Base-by-base conservation (phyloP, 2,888 invertebrate species). In the Yponomeuta sedellus region DNA sequence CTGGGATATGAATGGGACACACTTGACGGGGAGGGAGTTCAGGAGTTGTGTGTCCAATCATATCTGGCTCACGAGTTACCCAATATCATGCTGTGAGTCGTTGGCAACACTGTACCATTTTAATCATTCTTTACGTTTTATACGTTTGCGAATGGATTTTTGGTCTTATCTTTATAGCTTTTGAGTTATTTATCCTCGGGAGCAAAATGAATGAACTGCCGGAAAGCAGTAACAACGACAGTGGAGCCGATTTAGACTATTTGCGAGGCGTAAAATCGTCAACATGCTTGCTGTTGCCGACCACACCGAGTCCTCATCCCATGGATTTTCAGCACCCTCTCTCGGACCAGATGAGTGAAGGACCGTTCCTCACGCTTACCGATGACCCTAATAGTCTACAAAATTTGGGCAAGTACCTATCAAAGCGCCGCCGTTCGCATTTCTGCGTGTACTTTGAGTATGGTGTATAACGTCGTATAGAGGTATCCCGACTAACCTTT, bases 241-340 rank as follows among this genome's bases (percentile, higher is more conserved):
- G 74, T 66, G 78, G 75, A 20, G 73, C 78, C 56, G 85, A 85
- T 67, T 79, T 86, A 73, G 88, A 88, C 71, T 91, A 88, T 74
- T 80, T 91, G 67, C 85, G 85, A 52, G 94, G 94, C 68, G 94
- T 94, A 70, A 92, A 93, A 72, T 93, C 94, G 1, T 94, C 95
- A 64, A 94, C 93, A 72, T 94, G 94, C 76, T 92, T 94, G 61
- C 83, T 94, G 58, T 78, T 95, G 58, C 88, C 92, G 22, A 81
- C 82, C 62, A 94, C 93, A 39, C 94, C 94, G 8, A 93, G 93
- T 64, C 93, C 93, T 0, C 92, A 93, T n/a, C 89, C 91, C 12
- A 79, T 92, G 64, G 92, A 93, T 66, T 92, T 93, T 70, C 92
- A 92, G 67, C 93, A 93, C 77, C 93, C 93, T 28, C 79, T 93